Percentiles rank a stretch among this genome's conserved stretches.
Conservation (phyloP, 2,113 vertebrate species). For the Oncorhynchus masou region DNA sequence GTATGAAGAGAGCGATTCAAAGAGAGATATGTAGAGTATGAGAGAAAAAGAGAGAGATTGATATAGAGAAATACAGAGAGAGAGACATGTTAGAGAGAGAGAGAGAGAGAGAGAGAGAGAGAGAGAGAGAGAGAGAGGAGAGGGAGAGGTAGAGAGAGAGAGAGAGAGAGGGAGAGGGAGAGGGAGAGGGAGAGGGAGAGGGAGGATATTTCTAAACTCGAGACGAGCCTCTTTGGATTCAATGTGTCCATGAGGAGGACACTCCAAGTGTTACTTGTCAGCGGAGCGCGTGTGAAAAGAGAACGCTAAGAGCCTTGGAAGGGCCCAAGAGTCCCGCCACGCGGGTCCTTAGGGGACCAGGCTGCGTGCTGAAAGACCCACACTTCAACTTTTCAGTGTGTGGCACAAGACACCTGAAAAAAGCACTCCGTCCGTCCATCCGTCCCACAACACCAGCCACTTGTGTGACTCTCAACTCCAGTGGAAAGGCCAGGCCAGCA, state of each 20-base stretch:
- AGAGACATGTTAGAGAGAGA: conserved; percentile 12
- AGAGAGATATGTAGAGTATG: neutral
- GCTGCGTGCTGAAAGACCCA: conserved; percentile 79
- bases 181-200: neutral
- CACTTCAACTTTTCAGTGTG: conserved; percentile 85
- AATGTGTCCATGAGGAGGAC: conserved; percentile 81
- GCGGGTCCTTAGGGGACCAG: conserved; percentile 41
- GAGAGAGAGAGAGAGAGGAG: conserved; percentile 10
- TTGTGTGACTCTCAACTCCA: conserved; percentile 70
- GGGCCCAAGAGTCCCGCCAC: conserved; percentile 31
- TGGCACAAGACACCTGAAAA: conserved; percentile 63
- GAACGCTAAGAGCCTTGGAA: conserved; percentile 23
- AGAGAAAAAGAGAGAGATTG: neutral
- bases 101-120: neutral
- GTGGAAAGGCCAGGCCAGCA: conserved; percentile 73
- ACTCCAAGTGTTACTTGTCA: conserved; percentile 75
- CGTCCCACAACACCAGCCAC: conserved; percentile 69
- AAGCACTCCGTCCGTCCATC: conserved; percentile 48
- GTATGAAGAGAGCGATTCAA: neutral
- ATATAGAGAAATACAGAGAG: neutral
- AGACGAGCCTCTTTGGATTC: conserved; percentile 60
- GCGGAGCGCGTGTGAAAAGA: conserved; percentile 66
- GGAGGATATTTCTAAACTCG: conserved; percentile 45
- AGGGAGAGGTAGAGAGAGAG: conserved; percentile 8
- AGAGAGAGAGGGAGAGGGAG: neutral